Percentiles rank a stretch among this genome's conserved stretches.
These are phyloP conservation scores for Zosterops hypoxanthus DNA, from an alignment of 2,113 vertebrate genomes.

Conservation along the genomic window DNA sequence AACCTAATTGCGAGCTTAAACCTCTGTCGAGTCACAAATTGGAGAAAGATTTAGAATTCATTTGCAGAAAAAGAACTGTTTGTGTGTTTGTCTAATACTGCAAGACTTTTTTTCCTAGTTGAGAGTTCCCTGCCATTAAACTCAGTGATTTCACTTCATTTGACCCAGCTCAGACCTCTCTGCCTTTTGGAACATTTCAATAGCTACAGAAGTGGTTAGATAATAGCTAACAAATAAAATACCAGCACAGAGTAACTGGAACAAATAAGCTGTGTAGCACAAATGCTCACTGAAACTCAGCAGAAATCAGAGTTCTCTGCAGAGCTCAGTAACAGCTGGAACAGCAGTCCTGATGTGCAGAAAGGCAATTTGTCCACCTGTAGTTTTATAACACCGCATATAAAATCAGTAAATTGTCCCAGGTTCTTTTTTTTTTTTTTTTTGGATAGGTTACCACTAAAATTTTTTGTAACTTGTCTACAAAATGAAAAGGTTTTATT, in stretches of 20 bases:
- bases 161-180: background rate
- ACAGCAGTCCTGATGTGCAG: background rate
- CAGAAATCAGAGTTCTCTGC: background rate
- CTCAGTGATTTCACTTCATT: background rate
- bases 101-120: background rate
- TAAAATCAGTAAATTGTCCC: background rate
- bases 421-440: background rate
- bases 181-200: constrained; percentile 27
- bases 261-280: background rate
- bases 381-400: background rate
- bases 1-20: background rate
- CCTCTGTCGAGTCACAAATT: background rate
- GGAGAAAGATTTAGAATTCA: background rate
- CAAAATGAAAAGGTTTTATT: background rate
- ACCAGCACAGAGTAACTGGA: constrained; percentile 6
- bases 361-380: background rate
- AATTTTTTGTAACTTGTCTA: background rate
- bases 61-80: background rate
- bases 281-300: background rate
- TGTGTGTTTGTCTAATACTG: background rate
- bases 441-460: background rate
- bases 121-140: background rate
- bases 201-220: constrained; percentile 37
- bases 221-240: constrained; percentile 53
- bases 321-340: background rate